phyloP scores from a whole-genome alignment of 2,113 vertebrate species.

The Colius striatus region DNA sequence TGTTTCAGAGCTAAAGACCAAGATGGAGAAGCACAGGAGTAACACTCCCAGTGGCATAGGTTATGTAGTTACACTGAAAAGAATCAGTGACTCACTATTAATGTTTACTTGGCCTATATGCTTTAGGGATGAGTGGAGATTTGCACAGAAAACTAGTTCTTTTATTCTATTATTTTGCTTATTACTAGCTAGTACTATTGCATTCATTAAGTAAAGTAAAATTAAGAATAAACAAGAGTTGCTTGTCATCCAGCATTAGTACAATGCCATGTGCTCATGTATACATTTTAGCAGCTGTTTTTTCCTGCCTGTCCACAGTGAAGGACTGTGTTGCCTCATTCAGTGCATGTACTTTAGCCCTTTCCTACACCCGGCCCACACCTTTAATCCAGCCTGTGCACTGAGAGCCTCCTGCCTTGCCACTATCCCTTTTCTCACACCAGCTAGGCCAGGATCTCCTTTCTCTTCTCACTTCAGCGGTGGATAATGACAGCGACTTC shows the following conservation, averaged over 20 bases:
- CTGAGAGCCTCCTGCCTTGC: background rate
- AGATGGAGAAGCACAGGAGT: background rate
- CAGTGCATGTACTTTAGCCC: background rate
- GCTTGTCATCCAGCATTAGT: background rate
- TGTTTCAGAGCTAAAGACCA: background rate
- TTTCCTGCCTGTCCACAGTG: background rate
- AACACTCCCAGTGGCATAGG: background rate
- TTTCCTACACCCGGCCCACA: background rate
- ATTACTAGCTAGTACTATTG: background rate
- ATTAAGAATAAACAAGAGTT: background rate
- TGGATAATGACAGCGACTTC: background rate
- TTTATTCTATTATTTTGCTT: slow-evolving; percentile 13
- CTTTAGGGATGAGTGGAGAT: background rate
- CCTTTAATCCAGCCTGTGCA: background rate
- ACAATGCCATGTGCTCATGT: background rate
- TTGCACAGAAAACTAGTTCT: background rate
- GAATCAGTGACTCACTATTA: background rate
- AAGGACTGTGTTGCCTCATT: background rate
- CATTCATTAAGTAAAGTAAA: background rate
- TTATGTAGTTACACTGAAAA: background rate
- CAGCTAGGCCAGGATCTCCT: background rate
- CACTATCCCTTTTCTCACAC: background rate
- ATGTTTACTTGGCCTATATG: slow-evolving; percentile 8
- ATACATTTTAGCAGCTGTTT: background rate
- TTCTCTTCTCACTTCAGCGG: background rate